Evolutionary conservation across 2,113 vertebrate genomes (phyloP).

Genomic region (Amphiprion ocellaris): DNA sequence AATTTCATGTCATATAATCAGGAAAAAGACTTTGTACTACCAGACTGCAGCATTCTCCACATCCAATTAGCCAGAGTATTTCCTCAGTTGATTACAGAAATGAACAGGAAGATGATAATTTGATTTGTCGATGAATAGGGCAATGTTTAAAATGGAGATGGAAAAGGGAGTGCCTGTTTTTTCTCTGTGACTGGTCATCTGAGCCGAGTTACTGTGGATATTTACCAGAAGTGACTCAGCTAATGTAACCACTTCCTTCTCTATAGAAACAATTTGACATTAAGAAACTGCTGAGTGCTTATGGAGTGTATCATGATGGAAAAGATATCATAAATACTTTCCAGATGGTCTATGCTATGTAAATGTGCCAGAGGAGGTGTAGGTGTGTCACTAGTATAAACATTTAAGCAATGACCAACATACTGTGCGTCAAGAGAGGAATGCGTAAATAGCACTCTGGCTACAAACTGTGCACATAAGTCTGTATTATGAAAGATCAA

Average conservation of each 20-base stretch:
- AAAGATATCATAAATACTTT: slow-evolving; percentile 36
- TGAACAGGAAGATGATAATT: slow-evolving; percentile 43
- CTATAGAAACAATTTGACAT: slow-evolving; percentile 35
- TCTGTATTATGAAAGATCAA: background rate
- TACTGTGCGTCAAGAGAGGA: background rate
- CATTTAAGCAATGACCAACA: background rate
- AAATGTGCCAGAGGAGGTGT: slow-evolving; percentile 7
- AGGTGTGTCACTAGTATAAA: slow-evolving; percentile 7
- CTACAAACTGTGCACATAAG: background rate
- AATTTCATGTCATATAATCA: slow-evolving; percentile 20
- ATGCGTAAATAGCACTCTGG: background rate
- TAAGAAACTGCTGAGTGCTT: slow-evolving; percentile 56
- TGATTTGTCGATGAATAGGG: slow-evolving; percentile 38
- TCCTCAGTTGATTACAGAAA: slow-evolving; percentile 47
- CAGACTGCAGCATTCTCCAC: slow-evolving; percentile 16
- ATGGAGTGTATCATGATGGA: slow-evolving; percentile 21
- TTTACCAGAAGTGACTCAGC: slow-evolving; percentile 67
- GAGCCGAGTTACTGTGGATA: slow-evolving; percentile 58
- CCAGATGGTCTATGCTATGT: slow-evolving; percentile 6
- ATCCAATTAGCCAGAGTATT: slow-evolving; percentile 35
- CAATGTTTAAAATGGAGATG: slow-evolving; percentile 44
- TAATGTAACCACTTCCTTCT: slow-evolving; percentile 73
- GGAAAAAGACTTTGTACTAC: background rate
- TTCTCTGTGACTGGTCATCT: slow-evolving; percentile 41
- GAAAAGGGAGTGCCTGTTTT: slow-evolving; percentile 28